Conservation (phyloP, 2,888 invertebrate genomes). For the Strigamia maritima region DNA sequence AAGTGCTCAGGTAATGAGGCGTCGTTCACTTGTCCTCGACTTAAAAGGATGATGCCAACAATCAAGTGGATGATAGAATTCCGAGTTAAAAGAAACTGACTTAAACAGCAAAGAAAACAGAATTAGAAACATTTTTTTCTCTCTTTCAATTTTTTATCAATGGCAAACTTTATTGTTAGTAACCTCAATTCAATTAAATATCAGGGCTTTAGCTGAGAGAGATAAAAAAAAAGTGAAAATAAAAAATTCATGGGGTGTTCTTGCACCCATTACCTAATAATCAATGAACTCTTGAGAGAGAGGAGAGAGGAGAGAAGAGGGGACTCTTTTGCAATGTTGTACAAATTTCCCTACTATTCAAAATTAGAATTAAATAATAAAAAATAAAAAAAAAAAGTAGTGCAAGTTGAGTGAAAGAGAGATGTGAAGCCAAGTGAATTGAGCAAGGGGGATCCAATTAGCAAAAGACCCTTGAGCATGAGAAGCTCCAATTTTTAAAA, state of each 20-base stretch:
- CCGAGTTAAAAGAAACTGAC: neutral
- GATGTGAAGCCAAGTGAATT: constrained; percentile 10
- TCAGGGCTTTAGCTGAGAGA: constrained; percentile 18
- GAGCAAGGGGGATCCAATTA: constrained; percentile 20
- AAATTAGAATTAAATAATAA: constrained; percentile 32
- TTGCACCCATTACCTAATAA: constrained; percentile 31
- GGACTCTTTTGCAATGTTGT: neutral
- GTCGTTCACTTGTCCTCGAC: constrained; percentile 1
- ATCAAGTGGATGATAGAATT: neutral
- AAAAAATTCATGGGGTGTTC: constrained; percentile 28
- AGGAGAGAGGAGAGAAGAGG: neutral
- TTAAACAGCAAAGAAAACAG: neutral
- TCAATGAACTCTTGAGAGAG: constrained; percentile 29
- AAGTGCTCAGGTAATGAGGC: constrained; percentile 7
- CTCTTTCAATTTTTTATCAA: constrained; percentile 16
- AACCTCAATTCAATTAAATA: constrained; percentile 32
- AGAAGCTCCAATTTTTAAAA: constrained; percentile 34
- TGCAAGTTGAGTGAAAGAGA: neutral
- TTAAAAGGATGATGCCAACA: neutral
- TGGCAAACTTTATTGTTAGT: constrained; percentile 20
- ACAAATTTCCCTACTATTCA: constrained; percentile 18
- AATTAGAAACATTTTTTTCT: neutral
- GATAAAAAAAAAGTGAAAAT: constrained; percentile 1
- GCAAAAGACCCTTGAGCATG: constrained; percentile 23
- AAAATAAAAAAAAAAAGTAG: constrained; percentile 14